phyloP scores from a whole-genome alignment of 2,797 vertebrate genomes.

The Phataginus tricuspis region DNA sequence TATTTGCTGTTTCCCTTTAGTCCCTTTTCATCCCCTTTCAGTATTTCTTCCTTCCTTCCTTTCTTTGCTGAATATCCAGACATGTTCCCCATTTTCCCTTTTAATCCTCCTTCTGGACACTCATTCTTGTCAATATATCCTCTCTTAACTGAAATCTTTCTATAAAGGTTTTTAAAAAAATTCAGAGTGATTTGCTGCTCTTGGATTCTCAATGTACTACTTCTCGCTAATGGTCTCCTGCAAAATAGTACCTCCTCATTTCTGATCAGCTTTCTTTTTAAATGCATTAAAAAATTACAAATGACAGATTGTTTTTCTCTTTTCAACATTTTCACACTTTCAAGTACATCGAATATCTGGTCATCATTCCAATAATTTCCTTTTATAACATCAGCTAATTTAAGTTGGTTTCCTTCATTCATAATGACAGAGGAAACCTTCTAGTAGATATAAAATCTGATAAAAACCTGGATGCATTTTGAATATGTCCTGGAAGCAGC shows the following conservation, averaged over 20 bases:
- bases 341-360: neutral
- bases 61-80: neutral
- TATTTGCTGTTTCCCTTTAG: neutral
- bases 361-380: neutral
- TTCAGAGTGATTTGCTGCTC: neutral
- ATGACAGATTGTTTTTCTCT: neutral
- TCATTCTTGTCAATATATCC: neutral
- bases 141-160: neutral
- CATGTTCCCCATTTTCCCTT: neutral
- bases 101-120: neutral
- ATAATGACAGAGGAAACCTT: neutral
- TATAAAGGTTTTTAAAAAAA: neutral
- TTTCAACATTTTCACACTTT: neutral
- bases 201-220: neutral
- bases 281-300: neutral
- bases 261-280: neutral
- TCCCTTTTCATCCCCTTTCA: neutral
- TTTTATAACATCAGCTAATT: neutral
- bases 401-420: neutral
- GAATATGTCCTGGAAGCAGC: neutral
- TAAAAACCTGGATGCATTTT: neutral
- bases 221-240: neutral
- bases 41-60: neutral
- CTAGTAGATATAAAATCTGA: neutral
- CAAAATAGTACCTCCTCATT: neutral